Evolutionary conservation across 2,797 vertebrate species (phyloP), one percentile per base, ranked within the genome.

Genomic region (Austrolebias charrua): DNA sequence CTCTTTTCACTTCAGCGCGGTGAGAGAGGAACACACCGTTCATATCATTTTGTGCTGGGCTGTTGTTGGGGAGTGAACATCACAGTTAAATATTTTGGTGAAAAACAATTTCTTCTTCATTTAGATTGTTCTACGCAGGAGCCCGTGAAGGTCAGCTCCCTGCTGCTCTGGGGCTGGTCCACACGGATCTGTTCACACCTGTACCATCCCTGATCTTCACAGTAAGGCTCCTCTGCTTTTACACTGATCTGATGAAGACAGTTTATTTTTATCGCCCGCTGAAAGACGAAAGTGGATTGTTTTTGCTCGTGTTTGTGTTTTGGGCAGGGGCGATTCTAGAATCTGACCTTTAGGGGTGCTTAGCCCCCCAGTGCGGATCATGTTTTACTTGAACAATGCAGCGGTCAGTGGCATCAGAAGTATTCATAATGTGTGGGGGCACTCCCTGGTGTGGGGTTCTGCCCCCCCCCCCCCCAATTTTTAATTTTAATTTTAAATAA

Each of bases 1-100:
- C 97, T 14, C 92, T 99, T 57, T 99, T 99, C 86, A 99, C 97
- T 0, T 98, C 97, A 38, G 98, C 97, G 48, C 92, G 97, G 97
- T 90, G 61, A 76, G 29, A n/a, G n/a, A 31, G 24, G 46, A 38
- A 14, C 9, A n/a, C 12, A 62, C 53, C 33, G 45, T 18, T 51
- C 0, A 40, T 45, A 44, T 15, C 0, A 14, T 61, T 52, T 49
- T 24, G 4, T 55, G 19, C 16, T 38, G 18, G 15, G 29, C 28
- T 29, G 14, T 19, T 1, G 11, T 56, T 4, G 47, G 45, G 24
- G 29, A 5, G 40, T 12, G 10, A 12, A 35, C 9, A 35, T 35
- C 33, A 40, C 11, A 40, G 38, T 11, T 11, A 48, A 55, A 28
- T 58, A 9, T 56, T 71, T n/a, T 12, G 46, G 52, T 28, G 46